Evolutionary conservation across 2,888 invertebrate species (phyloP).

Genomic region (Napeogenes inachia): DNA sequence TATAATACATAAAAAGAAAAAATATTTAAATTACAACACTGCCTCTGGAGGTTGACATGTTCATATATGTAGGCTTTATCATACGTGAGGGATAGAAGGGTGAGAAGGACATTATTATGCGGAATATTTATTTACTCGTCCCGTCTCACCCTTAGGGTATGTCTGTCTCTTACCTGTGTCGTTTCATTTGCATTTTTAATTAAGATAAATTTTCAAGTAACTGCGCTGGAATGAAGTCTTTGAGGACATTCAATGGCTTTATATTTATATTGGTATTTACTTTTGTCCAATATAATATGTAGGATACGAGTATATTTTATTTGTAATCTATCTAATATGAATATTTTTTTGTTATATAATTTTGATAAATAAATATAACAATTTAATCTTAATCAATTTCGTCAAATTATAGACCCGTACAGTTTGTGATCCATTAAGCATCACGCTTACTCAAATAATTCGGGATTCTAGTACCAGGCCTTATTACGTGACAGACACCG

Average conservation of each 20-base stretch:
- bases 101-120: constrained; percentile 27
- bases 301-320: neutral
- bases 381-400: too few species aligned
- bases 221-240: constrained; percentile 3
- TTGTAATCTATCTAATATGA: too few species aligned
- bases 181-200: constrained; percentile 26
- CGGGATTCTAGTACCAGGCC: too few species aligned
- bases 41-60: too few species aligned
- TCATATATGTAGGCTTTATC: constrained; percentile 26
- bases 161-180: constrained; percentile 11
- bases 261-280: neutral
- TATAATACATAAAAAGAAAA: too few species aligned
- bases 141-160: constrained; percentile 11
- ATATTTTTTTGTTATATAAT: too few species aligned
- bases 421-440: too few species aligned
- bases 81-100: constrained; percentile 20
- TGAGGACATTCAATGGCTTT: neutral
- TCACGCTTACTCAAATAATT: too few species aligned
- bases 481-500: too few species aligned
- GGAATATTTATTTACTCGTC: constrained; percentile 30
- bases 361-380: too few species aligned
- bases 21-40: too few species aligned
- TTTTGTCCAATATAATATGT: neutral
- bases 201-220: constrained; percentile 12
- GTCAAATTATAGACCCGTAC: too few species aligned